Evolutionary conservation across 2,113 vertebrate species (phyloP).

Genomic region (Corydoras sp.): DNA sequence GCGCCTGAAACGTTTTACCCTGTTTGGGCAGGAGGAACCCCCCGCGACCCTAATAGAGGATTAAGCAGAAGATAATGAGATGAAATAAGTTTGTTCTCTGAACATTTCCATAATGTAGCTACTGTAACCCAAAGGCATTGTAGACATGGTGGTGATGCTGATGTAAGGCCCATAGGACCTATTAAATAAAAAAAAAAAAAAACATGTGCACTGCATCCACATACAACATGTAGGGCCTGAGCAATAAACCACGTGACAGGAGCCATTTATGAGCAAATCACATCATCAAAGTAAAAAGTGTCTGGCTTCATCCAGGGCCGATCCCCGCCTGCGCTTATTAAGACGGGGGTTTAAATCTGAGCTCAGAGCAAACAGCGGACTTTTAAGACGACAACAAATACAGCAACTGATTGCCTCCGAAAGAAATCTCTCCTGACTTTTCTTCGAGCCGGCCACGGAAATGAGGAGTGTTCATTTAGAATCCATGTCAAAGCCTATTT

Average conservation of each 20-base stretch:
- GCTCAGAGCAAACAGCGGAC: constrained; percentile 7
- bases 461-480: constrained; percentile 26
- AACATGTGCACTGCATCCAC: too few species aligned
- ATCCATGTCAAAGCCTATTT: constrained; percentile 39
- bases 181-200: too few species aligned
- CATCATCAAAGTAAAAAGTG: constrained; percentile 19
- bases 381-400: constrained; percentile 12
- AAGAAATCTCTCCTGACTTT: constrained; percentile 20
- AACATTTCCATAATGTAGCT: too few species aligned
- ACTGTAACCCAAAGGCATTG: too few species aligned
- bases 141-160: too few species aligned
- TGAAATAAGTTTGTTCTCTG: too few species aligned
- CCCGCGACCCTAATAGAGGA: too few species aligned
- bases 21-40: too few species aligned
- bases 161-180: too few species aligned
- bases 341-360: constrained; percentile 12
- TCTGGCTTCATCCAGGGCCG: constrained; percentile 11
- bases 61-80: too few species aligned
- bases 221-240: background rate
- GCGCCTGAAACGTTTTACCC: too few species aligned
- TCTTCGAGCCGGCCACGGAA: constrained; percentile 30
- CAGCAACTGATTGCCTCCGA: constrained; percentile 21
- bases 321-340: constrained; percentile 28
- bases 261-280: background rate
- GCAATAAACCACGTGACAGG: constrained; percentile 10